phyloP scores from a whole-genome alignment of 2,113 vertebrate species.

The Gavialis gangeticus region DNA sequence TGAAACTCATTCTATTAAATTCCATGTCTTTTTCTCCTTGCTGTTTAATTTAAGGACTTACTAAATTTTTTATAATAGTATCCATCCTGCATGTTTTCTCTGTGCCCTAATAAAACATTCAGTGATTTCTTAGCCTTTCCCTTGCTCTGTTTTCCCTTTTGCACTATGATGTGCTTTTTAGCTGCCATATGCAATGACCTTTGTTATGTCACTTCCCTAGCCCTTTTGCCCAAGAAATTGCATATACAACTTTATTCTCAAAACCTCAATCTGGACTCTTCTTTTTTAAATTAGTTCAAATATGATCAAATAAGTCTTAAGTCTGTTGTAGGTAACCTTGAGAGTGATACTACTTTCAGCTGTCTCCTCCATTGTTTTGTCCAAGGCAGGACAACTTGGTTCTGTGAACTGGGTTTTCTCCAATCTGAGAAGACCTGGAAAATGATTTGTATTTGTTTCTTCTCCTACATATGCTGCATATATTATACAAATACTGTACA shows the following conservation, averaged over 20 bases:
- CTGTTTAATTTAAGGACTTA: neutral
- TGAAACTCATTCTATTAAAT: neutral
- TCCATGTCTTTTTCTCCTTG: neutral
- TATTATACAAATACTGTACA: too few relatives aligned
- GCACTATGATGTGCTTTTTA: accelerated
- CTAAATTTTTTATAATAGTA: neutral
- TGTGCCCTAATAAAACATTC: neutral
- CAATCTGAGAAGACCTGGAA: neutral
- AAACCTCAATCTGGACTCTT: neutral
- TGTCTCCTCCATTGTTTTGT: neutral
- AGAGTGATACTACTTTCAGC: neutral
- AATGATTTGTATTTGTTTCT: neutral
- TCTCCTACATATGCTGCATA: neutral
- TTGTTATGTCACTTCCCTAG: neutral
- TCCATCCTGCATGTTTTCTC: neutral
- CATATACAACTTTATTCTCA: neutral
- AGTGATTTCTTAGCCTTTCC: neutral
- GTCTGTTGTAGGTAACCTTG: neutral
- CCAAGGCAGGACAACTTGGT: neutral
- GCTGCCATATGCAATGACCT: neutral
- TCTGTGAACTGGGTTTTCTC: neutral
- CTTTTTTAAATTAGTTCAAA: neutral
- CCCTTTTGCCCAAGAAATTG: neutral
- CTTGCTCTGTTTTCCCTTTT: neutral
- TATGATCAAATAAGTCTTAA: neutral